Percentiles rank a stretch among this genome's conserved stretches.
Evolutionary conservation across 1,140 invertebrate species (phyloP).

Genomic region (Ostrea edulis): DNA sequence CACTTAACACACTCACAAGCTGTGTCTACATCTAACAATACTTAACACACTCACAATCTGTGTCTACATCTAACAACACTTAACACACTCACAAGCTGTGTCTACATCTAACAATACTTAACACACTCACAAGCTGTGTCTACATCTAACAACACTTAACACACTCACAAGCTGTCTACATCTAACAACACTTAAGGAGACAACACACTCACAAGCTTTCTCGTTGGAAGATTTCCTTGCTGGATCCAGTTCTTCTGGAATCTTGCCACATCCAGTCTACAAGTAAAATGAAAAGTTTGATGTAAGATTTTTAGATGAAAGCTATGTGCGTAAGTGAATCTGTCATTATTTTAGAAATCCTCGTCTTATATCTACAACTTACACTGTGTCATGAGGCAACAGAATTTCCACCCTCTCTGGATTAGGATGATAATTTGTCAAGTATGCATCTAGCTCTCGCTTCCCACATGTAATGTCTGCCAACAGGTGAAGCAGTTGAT

Average conservation of each 20-base stretch:
- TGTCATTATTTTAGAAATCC: not conserved
- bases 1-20: not conserved
- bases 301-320: no score
- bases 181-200: not conserved
- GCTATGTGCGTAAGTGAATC: not conserved
- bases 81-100: not conserved
- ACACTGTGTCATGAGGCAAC: conserved; percentile 56
- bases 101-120: not conserved
- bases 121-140: not conserved
- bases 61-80: not conserved
- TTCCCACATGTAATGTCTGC: conserved; percentile 63
- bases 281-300: not conserved
- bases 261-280: conserved; percentile 11
- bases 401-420: conserved; percentile 54
- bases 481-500: conserved; percentile 51
- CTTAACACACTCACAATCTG: not conserved
- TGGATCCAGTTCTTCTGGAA: conserved; percentile 29
- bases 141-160: not conserved
- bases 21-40: not conserved
- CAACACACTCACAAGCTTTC: not conserved
- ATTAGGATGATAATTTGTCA: conserved; percentile 61
- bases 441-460: conserved; percentile 60
- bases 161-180: not conserved
- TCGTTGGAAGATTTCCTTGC: conserved; percentile 4
- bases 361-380: not conserved